Evolutionary conservation across 2,797 vertebrate genomes (phyloP).

Genomic region (Micrastur ruficollis): DNA sequence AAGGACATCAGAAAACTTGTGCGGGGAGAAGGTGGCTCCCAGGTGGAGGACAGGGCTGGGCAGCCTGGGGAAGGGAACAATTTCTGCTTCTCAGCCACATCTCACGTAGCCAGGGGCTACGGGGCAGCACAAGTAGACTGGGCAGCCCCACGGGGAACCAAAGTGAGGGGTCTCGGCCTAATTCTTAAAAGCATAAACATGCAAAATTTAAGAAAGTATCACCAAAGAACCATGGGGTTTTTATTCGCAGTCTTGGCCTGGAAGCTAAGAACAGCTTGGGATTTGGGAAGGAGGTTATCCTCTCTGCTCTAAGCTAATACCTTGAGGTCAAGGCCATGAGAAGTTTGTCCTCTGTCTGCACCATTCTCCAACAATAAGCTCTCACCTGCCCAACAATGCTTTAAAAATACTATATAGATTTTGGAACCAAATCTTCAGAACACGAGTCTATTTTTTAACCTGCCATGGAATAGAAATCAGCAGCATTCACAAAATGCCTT

Average conservation of each 20-base stretch:
- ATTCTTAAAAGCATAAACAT: neutral
- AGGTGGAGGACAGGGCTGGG: neutral
- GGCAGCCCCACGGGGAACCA: neutral
- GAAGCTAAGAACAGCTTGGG: neutral
- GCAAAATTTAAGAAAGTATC: neutral
- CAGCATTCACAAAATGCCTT: neutral
- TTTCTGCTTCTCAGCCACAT: neutral
- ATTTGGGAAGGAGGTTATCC: neutral
- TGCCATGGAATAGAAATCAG: neutral
- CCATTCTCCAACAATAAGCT: neutral
- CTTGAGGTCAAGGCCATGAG: neutral
- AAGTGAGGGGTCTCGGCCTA: neutral
- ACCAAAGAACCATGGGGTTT: neutral
- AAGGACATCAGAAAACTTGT: neutral
- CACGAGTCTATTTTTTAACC: neutral
- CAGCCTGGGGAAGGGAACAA: neutral
- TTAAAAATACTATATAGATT: neutral
- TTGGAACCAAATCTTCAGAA: neutral
- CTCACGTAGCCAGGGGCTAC: accelerated
- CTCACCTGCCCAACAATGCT: neutral
- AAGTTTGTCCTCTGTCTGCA: neutral
- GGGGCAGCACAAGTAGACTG: neutral
- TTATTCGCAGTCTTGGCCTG: neutral
- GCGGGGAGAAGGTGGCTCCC: neutral
- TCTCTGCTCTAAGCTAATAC: neutral